A percentile compares a stretch with the other conserved stretches of the same genome.
Evolutionary conservation across 1,140 invertebrate genomes (phyloP).

Genomic region (Antheraea pernyi): DNA sequence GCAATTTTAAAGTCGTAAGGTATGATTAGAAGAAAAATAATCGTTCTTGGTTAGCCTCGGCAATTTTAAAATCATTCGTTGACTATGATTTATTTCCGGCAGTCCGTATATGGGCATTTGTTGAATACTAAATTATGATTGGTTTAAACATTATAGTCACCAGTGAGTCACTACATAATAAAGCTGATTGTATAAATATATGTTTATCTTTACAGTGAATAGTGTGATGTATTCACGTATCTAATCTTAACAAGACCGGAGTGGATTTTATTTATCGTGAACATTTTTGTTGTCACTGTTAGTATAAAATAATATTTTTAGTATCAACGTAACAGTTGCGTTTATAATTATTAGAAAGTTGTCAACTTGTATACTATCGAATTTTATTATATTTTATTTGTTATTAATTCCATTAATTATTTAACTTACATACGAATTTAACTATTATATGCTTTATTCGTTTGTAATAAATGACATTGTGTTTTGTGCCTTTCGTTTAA

Average conservation of each 20-base stretch:
- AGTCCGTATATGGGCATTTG: conserved; percentile 74
- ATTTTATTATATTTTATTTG: conserved; percentile 12
- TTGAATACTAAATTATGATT: conserved; percentile 64
- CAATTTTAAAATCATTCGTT: conserved; percentile 20
- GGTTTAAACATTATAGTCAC: conserved; percentile 57
- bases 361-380: conserved; percentile 42
- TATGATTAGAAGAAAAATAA: not conserved
- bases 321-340: conserved; percentile 37
- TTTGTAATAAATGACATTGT: conserved; percentile 10
- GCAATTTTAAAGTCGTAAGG: conserved; percentile 1
- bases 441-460: conserved; percentile 5
- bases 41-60: not conserved
- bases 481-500: conserved; percentile 17
- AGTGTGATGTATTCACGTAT: conserved; percentile 44
- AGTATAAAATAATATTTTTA: conserved; percentile 26
- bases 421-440: not conserved
- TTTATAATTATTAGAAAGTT: conserved; percentile 51
- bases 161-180: conserved; percentile 60
- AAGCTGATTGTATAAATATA: conserved; percentile 36
- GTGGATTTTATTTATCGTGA: conserved; percentile 41
- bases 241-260: conserved; percentile 43
- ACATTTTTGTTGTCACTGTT: conserved; percentile 29
- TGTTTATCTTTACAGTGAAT: conserved; percentile 43
- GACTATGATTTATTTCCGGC: conserved; percentile 51
- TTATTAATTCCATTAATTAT: not conserved